Base-by-base conservation (phyloP, 2,113 vertebrate species). In the Callopanchax toddi region DNA sequence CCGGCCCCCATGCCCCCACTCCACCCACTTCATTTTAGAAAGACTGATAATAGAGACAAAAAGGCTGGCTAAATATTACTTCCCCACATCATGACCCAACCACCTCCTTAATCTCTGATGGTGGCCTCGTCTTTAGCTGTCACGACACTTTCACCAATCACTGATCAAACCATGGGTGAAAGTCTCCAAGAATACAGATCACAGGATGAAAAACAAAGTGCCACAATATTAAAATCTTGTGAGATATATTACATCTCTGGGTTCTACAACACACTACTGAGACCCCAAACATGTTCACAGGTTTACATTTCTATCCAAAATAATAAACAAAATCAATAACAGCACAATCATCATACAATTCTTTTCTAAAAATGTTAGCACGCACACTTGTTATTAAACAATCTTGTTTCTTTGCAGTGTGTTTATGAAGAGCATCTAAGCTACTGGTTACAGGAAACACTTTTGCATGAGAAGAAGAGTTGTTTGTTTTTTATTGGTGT, bases 11-110 rank as follows among this genome's bases (percentile, higher is more conserved):
- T 39, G 43, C 58, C 69, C 71, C 76, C 52, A 52, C 61, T 77
- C 78, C 86, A 68, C 80, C 86, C 79, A 77, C 84, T 83, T 87
- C 82, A 87, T 86, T 90, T 79, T 71, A 81, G 62, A 71, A 80
- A 82, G 76, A 55, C 17, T 73, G 82, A 90, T 89, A 90, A 91
- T 88, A 78, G 79, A 89, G 87, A 89, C 85, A 87, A 87, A 90
- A 90, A 82, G 56, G 52, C 57, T 58, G 79, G 74, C 71, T 78
- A 81, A 86, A 78, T 79, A 87, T 85, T 78, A 87, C 86, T 87
- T 86, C 84, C 79, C 86, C 58, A 44, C 72, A 67, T 64, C 65
- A 66, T 79, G 86, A 86, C 79, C 79, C 67, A 45, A 43, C 44
- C 76, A 75, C 25, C 68, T 74, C 60, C 71, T 75, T 86, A 74